Conservation (phyloP, 2,888 invertebrate genomes). For the Drosophila bunnanda region DNA sequence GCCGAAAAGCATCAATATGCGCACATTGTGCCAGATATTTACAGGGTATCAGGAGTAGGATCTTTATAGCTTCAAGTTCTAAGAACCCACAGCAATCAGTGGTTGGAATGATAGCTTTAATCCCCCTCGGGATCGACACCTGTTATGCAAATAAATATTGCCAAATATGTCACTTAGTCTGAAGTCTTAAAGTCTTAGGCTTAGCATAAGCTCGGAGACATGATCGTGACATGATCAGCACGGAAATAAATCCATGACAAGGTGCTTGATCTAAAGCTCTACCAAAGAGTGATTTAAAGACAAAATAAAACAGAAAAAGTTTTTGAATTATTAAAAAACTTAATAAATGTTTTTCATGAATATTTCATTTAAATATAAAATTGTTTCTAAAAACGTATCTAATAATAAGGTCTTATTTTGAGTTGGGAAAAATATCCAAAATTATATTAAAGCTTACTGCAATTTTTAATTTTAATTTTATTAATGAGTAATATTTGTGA, state of each 20-base stretch:
- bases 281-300: neutral
- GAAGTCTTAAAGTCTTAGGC: conserved; percentile 3
- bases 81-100: neutral
- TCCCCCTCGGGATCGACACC: conserved; percentile 1
- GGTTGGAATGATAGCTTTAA: neutral
- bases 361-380: too few species aligned
- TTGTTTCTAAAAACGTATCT: too few species aligned
- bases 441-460: too few species aligned
- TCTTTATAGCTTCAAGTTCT: neutral
- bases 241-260: conserved; percentile 13
- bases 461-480: too few species aligned
- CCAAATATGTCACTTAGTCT: conserved; percentile 5
- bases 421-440: too few species aligned
- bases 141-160: conserved; percentile 9
- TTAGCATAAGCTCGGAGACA: neutral
- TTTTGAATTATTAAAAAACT: neutral
- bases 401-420: too few species aligned
- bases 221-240: conserved; percentile 8
- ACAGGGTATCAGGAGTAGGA: conserved; percentile 5
- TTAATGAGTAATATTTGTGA: too few species aligned
- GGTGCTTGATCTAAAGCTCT: too few species aligned
- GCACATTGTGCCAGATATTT: conserved; percentile 63
- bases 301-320: neutral
- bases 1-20: conserved; percentile 56
- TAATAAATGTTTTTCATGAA: too few species aligned